Conservation (phyloP, 1,140 invertebrate species). For the Drosophila kikkawai region DNA sequence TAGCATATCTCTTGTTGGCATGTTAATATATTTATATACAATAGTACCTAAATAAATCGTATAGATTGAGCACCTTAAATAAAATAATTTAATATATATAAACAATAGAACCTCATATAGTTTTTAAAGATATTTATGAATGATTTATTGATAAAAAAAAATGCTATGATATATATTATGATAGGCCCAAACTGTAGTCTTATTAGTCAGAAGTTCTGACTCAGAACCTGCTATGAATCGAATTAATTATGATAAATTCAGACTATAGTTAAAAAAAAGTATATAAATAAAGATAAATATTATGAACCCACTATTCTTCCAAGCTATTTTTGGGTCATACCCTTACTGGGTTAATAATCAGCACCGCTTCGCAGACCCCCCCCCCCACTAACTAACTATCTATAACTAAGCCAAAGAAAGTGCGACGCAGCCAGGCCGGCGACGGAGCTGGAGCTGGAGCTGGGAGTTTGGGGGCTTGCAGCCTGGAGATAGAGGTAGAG, state of each 20-base stretch:
- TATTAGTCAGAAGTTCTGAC: too few relatives aligned
- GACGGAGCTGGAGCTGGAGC: background rate
- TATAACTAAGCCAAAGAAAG: constrained; percentile 79
- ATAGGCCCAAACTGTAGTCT: background rate
- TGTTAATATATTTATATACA: background rate
- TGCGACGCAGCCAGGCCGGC: constrained; percentile 39
- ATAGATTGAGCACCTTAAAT: too few relatives aligned
- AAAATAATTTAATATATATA: background rate
- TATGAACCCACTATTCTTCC: too few relatives aligned
- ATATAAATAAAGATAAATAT: background rate
- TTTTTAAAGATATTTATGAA: too few relatives aligned
- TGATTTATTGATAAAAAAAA: accelerated
- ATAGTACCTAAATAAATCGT: too few relatives aligned
- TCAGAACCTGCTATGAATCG: too few relatives aligned
- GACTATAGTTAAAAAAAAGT: background rate
- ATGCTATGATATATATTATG: background rate
- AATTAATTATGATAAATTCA: background rate
- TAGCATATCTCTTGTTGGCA: background rate
- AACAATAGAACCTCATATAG: background rate
- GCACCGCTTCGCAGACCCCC: background rate
- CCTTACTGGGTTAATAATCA: constrained; percentile 13
- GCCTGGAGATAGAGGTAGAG: background rate
- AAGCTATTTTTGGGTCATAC: background rate
- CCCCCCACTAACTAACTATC: constrained; percentile 7
- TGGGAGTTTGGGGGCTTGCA: background rate